Conservation (phyloP, 2,888 invertebrate species). For the Ormyrus nitidulus region DNA sequence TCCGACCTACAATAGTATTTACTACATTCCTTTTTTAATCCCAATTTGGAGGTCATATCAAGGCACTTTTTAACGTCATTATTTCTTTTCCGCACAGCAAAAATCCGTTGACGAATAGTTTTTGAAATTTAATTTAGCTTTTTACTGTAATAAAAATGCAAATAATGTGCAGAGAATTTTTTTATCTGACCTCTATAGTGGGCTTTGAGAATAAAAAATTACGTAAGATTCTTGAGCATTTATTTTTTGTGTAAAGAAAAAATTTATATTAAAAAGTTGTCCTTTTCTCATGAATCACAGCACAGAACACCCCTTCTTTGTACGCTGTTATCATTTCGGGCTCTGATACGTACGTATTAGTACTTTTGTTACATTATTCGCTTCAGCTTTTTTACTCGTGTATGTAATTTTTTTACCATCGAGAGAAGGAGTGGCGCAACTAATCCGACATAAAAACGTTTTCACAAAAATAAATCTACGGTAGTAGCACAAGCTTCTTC, state of each 20-base stretch:
- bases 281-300: slow-evolving; percentile 57
- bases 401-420: slow-evolving; percentile 21
- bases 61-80: slow-evolving; percentile 64
- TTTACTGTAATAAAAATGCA: slow-evolving; percentile 16
- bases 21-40: slow-evolving; percentile 64
- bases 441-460: slow-evolving; percentile 26
- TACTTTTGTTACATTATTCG: slow-evolving; percentile 53
- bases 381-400: slow-evolving; percentile 20
- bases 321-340: slow-evolving; percentile 66
- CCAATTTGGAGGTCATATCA: slow-evolving; percentile 62
- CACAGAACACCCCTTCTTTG: slow-evolving; percentile 66
- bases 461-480: slow-evolving; percentile 50
- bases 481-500: slow-evolving; percentile 15
- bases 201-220: slow-evolving; percentile 17
- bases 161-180: slow-evolving; percentile 12
- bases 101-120: slow-evolving; percentile 43
- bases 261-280: slow-evolving; percentile 56
- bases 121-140: slow-evolving; percentile 32
- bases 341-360: slow-evolving; percentile 60
- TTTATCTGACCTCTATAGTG: slow-evolving; percentile 1
- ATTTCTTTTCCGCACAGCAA: slow-evolving; percentile 19
- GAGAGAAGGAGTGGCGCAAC: slow-evolving; percentile 37
- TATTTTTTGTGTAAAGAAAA: slow-evolving; percentile 27
- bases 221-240: slow-evolving; percentile 22
- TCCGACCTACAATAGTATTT: slow-evolving; percentile 63